phyloP scores from a whole-genome alignment of 2,113 vertebrate species.

The Theristicus caerulescens region DNA sequence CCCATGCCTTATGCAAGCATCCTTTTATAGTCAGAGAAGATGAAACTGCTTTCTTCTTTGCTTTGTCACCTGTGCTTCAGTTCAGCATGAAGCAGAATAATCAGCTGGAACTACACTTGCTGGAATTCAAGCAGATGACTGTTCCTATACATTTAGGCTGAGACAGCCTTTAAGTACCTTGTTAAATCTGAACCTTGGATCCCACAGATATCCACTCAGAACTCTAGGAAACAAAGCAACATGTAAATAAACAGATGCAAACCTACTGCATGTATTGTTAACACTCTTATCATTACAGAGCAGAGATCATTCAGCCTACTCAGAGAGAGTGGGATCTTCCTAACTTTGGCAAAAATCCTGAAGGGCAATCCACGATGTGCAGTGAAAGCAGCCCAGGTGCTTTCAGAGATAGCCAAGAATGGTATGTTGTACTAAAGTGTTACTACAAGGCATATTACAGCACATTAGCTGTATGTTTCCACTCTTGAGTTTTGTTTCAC shows the following conservation, averaged over 20 bases:
- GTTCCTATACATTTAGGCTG: background rate
- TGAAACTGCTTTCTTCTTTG: background rate
- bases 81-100: background rate
- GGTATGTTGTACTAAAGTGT: constrained; percentile 62
- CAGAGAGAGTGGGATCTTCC: constrained; percentile 74
- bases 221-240: background rate
- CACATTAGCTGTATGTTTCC: background rate
- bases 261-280: background rate
- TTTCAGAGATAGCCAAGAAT: constrained; percentile 85
- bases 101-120: background rate
- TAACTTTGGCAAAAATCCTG: constrained; percentile 73
- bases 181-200: background rate
- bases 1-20: background rate
- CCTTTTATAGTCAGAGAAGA: background rate
- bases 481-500: background rate
- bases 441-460: background rate
- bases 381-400: constrained; percentile 78
- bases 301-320: constrained; percentile 76
- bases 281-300: constrained; percentile 66
- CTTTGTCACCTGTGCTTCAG: background rate
- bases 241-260: background rate
- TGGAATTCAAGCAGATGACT: background rate
- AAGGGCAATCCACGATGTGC: constrained; percentile 69
- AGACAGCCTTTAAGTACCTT: background rate
- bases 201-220: background rate